Conservation (phyloP, 1,140 invertebrate genomes). For the Asobara japonica region DNA sequence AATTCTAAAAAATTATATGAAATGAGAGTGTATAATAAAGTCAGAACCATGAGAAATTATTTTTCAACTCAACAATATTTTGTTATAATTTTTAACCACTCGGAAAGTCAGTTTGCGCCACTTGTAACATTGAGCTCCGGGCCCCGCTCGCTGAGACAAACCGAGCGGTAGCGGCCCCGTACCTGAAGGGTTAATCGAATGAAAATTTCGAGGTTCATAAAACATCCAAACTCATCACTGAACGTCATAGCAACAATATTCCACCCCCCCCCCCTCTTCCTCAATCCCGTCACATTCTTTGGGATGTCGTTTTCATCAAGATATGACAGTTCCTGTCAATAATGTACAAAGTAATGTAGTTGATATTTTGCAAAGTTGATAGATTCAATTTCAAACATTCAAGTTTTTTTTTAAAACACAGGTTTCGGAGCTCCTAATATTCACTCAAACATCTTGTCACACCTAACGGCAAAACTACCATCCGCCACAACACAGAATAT, state of each 20-base stretch:
- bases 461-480: slow-evolving; percentile 54
- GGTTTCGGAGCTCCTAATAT: slow-evolving; percentile 63
- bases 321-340: slow-evolving; percentile 52
- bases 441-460: slow-evolving; percentile 62
- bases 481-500: slow-evolving; percentile 62
- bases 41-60: no score
- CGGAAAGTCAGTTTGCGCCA: no score
- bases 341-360: slow-evolving; percentile 50
- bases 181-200: no score
- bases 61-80: no score
- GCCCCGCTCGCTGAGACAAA: no score
- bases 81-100: no score
- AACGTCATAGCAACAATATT: slow-evolving; percentile 69
- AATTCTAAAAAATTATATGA: no score
- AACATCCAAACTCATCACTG: slow-evolving; percentile 75
- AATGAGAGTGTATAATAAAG: no score
- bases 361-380: neutral
- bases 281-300: slow-evolving; percentile 71
- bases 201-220: slow-evolving; percentile 78
- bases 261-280: slow-evolving; percentile 69
- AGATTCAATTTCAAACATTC: neutral
- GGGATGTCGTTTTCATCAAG: slow-evolving; percentile 68
- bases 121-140: no score
- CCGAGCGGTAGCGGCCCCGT: no score
- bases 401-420: slow-evolving; percentile 18